phyloP scores from a whole-genome alignment of 1,140 invertebrate genomes.

The Eubasilissa regina region DNA sequence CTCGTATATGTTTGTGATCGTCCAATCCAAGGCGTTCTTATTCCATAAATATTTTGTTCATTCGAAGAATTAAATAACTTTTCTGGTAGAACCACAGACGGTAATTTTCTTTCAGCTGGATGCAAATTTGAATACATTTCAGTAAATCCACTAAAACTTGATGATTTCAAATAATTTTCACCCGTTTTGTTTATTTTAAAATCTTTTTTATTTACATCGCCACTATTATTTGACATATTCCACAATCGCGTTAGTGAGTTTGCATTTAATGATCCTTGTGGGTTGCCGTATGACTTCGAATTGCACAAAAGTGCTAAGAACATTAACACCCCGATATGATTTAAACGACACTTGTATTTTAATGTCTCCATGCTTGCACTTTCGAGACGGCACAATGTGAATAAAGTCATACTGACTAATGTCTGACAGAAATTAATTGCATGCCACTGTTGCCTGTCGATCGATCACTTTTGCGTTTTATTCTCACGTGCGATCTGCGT shows the following conservation, averaged over 20 bases:
- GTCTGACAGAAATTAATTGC: not conserved
- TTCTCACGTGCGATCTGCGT: constrained; percentile 8
- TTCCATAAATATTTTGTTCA: not conserved
- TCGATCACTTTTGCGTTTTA: constrained; percentile 20
- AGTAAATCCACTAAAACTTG: not conserved
- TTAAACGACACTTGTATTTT: constrained; percentile 14
- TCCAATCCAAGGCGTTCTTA: constrained; percentile 3
- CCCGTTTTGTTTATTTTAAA: not conserved
- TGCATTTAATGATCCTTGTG: not conserved
- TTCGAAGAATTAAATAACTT: not conserved
- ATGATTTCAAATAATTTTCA: not conserved
- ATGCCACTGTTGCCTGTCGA: constrained; percentile 4
- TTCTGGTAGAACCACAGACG: not conserved
- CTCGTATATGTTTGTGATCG: not conserved
- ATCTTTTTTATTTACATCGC: not conserved
- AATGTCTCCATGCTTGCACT: constrained; percentile 11
- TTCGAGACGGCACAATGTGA: not conserved
- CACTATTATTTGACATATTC: not conserved
- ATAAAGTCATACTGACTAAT: constrained; percentile 10
- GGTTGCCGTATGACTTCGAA: not conserved
- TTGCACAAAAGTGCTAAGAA: constrained; percentile 2
- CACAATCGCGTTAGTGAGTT: constrained; percentile 18
- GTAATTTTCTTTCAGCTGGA: not conserved
- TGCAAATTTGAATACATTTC: not conserved
- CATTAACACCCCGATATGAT: not conserved